A percentile compares a stretch with the other conserved stretches of the same genome.
Evolutionary conservation across 1,140 invertebrate species (phyloP).

Genomic region (Polyergus mexicanus): DNA sequence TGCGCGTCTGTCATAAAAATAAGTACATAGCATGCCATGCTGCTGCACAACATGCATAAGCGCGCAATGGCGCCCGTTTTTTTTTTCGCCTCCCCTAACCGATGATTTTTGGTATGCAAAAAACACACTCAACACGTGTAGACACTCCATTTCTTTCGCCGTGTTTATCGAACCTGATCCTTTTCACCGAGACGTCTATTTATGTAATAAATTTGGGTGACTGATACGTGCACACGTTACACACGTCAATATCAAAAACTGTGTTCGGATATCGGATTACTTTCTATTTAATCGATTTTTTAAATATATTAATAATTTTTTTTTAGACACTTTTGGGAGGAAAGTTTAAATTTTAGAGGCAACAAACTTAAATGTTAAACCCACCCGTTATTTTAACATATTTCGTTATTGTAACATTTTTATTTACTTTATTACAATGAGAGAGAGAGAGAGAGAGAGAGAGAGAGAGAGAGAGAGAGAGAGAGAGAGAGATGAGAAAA

Average conservation of each 20-base stretch:
- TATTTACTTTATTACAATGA: too few relatives aligned
- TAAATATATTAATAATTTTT: too few relatives aligned
- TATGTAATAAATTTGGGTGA: slow-evolving; percentile 39
- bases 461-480: too few relatives aligned
- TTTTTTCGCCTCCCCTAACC: background rate
- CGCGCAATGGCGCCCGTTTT: slow-evolving; percentile 40
- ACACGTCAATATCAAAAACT: background rate
- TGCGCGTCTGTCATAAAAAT: slow-evolving; percentile 44
- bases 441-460: too few relatives aligned
- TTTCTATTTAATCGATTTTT: background rate
- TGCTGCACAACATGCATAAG: slow-evolving; percentile 21
- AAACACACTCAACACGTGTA: slow-evolving; percentile 32
- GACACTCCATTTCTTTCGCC: slow-evolving; percentile 14
- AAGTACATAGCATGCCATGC: slow-evolving; percentile 30
- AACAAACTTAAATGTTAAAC: too few relatives aligned
- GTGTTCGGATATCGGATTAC: background rate
- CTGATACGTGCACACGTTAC: slow-evolving; percentile 8
- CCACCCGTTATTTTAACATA: too few relatives aligned
- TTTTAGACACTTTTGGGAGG: too few relatives aligned
- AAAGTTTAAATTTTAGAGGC: too few relatives aligned
- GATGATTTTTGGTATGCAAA: slow-evolving; percentile 43
- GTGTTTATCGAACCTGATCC: background rate
- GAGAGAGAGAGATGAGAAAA: too few relatives aligned
- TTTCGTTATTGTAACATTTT: too few relatives aligned
- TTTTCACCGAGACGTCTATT: background rate